Conservation (phyloP, 2,113 vertebrate species). For the Crotalus helleri region DNA sequence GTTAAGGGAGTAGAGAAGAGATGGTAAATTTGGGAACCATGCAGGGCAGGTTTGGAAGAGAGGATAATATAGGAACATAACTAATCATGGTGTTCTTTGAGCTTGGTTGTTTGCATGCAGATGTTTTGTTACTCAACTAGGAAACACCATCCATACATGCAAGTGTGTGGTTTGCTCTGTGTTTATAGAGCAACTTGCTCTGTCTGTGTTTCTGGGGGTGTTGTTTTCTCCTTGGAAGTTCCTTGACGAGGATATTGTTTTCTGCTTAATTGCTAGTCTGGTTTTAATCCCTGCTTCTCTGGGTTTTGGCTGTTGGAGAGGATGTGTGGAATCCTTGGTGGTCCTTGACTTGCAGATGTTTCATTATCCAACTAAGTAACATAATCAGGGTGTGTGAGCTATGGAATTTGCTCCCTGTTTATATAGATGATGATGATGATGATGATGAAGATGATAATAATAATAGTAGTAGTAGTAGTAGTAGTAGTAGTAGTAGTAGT, state of each 20-base stretch:
- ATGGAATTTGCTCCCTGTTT: background rate
- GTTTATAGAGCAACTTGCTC: background rate
- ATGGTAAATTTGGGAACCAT: background rate
- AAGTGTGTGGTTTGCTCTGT: background rate
- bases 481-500: too few species aligned
- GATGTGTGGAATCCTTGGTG: background rate
- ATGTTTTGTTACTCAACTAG: background rate
- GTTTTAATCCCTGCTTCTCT: background rate
- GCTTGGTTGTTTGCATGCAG: background rate
- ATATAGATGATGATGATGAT: too few species aligned
- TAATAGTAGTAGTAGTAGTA: too few species aligned
- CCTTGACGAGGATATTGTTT: background rate
- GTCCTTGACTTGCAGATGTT: background rate
- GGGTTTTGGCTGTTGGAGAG: background rate
- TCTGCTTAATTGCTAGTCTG: background rate
- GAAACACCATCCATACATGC: background rate
- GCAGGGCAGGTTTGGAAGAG: background rate
- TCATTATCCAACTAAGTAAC: background rate
- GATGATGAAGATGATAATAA: too few species aligned
- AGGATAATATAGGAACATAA: background rate
- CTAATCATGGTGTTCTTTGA: background rate
- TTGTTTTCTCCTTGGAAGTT: background rate
- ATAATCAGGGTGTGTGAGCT: background rate
- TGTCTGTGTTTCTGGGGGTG: background rate
- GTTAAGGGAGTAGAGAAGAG: background rate